Percentiles rank a stretch among this genome's conserved stretches.
These are phyloP conservation scores for Taenaris catops DNA, from an alignment of 2,888 invertebrate genomes.

Conservation along the genomic window DNA sequence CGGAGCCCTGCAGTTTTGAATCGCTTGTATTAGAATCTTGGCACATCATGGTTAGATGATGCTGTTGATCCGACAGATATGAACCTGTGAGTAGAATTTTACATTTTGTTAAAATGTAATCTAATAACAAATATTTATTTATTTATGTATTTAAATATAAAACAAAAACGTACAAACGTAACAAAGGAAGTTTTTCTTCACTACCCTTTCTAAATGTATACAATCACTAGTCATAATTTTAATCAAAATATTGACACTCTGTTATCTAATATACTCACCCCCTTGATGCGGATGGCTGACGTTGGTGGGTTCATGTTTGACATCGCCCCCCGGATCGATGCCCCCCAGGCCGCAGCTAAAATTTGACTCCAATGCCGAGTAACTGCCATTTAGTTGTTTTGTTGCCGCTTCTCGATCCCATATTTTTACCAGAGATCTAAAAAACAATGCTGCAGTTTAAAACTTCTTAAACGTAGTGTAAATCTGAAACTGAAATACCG, in stretches of 20 bases:
- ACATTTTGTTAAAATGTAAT: too few species aligned
- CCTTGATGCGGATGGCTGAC: conserved; percentile 61
- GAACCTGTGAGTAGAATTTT: conserved; percentile 55
- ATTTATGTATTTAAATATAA: too few species aligned
- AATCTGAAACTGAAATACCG: too few species aligned
- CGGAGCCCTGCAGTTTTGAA: conserved; percentile 39
- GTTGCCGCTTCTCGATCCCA: conserved; percentile 88
- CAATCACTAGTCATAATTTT: too few species aligned
- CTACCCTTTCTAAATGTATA: too few species aligned
- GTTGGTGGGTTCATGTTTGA: conserved; percentile 59
- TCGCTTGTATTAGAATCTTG: conserved; percentile 49
- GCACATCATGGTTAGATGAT: conserved; percentile 62
- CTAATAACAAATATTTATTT: too few species aligned
- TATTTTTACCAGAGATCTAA: conserved; percentile 86
- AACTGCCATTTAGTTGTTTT: conserved; percentile 73
- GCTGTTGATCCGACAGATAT: conserved; percentile 69
- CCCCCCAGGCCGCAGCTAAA: conserved; percentile 85
- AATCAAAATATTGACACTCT: too few species aligned
- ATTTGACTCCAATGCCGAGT: conserved; percentile 76
- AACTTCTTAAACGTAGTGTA: too few species aligned
- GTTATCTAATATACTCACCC: conserved; percentile 44
- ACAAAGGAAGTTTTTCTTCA: too few species aligned
- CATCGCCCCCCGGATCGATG: conserved; percentile 82
- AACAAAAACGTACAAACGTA: too few species aligned
- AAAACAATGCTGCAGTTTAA: neutral